Conservation (phyloP, 2,888 invertebrate genomes). For the Campoplex nolae region DNA sequence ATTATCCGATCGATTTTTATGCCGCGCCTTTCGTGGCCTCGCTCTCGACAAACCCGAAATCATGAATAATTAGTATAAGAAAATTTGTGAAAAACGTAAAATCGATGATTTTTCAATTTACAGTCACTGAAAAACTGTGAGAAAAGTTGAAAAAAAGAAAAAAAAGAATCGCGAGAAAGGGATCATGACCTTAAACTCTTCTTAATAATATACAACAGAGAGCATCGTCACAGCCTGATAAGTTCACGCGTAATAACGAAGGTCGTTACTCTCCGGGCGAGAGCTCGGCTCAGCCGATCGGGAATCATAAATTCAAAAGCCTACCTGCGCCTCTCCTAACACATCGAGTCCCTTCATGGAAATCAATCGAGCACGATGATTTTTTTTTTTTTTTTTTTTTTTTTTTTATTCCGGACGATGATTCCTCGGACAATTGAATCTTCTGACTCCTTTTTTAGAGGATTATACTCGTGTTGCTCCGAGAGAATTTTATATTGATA, state of each 20-base stretch:
- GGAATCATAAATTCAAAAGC: conserved; percentile 48
- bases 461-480: neutral
- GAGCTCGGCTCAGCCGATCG: conserved; percentile 17
- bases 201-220: conserved; percentile 44
- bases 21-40: conserved; percentile 24
- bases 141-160: conserved; percentile 26
- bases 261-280: conserved; percentile 66
- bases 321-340: conserved; percentile 17
- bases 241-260: conserved; percentile 69
- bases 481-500: neutral
- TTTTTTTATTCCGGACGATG: neutral
- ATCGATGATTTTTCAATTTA: neutral
- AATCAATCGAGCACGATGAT: conserved; percentile 3
- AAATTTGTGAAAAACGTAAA: neutral
- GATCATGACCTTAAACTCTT: conserved; percentile 70
- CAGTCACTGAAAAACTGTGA: neutral
- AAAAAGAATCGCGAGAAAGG: conserved; percentile 2
- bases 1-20: conserved; percentile 43
- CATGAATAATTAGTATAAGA: conserved; percentile 13
- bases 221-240: conserved; percentile 72
- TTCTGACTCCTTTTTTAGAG: neutral
- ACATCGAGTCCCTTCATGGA: neutral
- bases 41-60: neutral
- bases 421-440: neutral
- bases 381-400: neutral